Percentiles rank a stretch among this genome's conserved stretches.
Evolutionary conservation across 1,140 invertebrate genomes (phyloP).

Genomic region (Aphis gossypii): DNA sequence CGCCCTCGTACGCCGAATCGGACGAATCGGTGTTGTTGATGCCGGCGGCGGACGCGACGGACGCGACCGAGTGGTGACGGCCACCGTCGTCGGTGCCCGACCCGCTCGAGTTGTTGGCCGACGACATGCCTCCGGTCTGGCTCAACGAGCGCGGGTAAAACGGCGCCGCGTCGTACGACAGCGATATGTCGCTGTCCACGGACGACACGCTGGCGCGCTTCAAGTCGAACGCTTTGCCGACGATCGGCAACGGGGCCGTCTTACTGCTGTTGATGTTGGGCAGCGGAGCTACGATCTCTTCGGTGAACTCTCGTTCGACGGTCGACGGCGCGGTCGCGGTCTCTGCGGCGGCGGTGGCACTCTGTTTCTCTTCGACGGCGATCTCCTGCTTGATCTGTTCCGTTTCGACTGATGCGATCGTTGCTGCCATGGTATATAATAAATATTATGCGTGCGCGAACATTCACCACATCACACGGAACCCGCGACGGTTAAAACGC

Average conservation of each 20-base stretch:
- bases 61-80: neutral
- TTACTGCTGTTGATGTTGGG: slow-evolving; percentile 48
- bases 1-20: slow-evolving; percentile 53
- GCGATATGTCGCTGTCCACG: slow-evolving; percentile 71
- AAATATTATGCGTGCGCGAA: neutral
- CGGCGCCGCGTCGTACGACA: slow-evolving; percentile 67
- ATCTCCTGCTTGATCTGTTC: slow-evolving; percentile 15
- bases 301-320: neutral
- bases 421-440: slow-evolving; percentile 28
- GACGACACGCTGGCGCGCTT: slow-evolving; percentile 70
- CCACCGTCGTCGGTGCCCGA: slow-evolving; percentile 66
- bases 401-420: slow-evolving; percentile 1
- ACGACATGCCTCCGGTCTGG: slow-evolving; percentile 47
- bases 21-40: slow-evolving; percentile 16
- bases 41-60: neutral
- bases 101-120: slow-evolving; percentile 66
- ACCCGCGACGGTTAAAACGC: neutral
- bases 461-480: slow-evolving; percentile 44
- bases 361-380: slow-evolving; percentile 31
- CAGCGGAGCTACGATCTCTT: neutral
- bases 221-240: slow-evolving; percentile 68
- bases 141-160: slow-evolving; percentile 63
- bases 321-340: neutral
- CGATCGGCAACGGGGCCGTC: slow-evolving; percentile 65
- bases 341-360: neutral